Evolutionary conservation across 2,888 invertebrate genomes (phyloP).

Genomic region (Caenorhabditis wallacei): DNA sequence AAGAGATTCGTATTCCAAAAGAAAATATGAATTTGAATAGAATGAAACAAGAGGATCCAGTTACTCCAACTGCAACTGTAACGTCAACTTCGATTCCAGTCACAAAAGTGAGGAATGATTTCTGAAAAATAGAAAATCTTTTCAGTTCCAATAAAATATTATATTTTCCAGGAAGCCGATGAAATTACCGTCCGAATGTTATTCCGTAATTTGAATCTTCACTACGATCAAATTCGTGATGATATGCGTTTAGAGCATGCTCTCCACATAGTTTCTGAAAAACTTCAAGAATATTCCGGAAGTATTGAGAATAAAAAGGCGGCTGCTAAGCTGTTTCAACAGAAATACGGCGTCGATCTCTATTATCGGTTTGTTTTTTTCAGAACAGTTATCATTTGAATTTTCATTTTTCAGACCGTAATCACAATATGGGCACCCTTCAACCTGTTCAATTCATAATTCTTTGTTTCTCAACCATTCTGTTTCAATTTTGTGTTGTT

Average conservation of each 20-base stretch:
- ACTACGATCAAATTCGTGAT: conserved; percentile 27
- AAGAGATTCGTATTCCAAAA: not conserved
- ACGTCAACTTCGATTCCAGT: too few species aligned
- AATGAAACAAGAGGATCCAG: not conserved
- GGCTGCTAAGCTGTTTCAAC: conserved; percentile 16
- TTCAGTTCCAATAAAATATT: not conserved
- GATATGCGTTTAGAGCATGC: conserved; percentile 17
- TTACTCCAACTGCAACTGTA: not conserved
- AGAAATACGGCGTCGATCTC: conserved; percentile 11
- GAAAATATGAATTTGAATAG: not conserved
- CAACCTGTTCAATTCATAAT: too few species aligned
- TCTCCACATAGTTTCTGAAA: conserved; percentile 1
- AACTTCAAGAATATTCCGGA: not conserved
- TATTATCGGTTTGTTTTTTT: conserved; percentile 25
- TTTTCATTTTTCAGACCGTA: too few species aligned
- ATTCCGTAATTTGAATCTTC: conserved; percentile 1
- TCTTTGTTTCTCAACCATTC: too few species aligned
- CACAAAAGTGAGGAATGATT: not conserved
- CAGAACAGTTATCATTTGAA: too few species aligned
- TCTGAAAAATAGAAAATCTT: not conserved
- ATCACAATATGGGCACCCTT: too few species aligned
- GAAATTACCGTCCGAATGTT: conserved; percentile 10
- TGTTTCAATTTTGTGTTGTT: too few species aligned
- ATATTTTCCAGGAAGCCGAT: not conserved
- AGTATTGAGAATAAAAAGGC: conserved; percentile 3